A percentile compares a stretch with the other conserved stretches of the same genome.
Conservation (phyloP, 2,888 invertebrate genomes). For the Tachina grossa region DNA sequence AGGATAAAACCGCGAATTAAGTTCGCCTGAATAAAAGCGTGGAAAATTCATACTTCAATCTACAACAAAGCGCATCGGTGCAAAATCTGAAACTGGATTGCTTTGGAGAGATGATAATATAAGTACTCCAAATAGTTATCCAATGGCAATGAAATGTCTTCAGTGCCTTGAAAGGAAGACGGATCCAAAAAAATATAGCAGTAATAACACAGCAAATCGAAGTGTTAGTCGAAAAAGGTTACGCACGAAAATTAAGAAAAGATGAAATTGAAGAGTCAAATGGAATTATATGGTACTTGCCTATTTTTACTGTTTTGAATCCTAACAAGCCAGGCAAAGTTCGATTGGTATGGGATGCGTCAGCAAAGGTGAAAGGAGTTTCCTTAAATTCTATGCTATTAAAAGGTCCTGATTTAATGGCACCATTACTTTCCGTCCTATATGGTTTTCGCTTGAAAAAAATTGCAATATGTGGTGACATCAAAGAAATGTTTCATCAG, state of each 20-base stretch:
- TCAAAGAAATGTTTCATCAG: background rate
- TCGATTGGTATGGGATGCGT: background rate
- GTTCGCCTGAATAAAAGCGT: background rate
- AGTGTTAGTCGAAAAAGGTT: background rate
- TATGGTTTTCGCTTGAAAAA: background rate
- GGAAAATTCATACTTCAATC: background rate
- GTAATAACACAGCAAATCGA: background rate
- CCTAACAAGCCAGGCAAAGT: background rate
- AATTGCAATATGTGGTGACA: background rate
- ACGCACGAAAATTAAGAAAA: background rate
- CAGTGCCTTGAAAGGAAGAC: background rate
- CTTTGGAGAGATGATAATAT: background rate
- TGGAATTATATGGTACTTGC: no score
- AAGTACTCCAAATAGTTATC: background rate
- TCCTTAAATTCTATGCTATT: background rate
- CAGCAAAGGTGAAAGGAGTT: background rate
- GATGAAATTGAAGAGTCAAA: background rate
- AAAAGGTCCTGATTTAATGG: background rate
- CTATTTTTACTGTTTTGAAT: background rate
- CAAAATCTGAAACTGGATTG: background rate
- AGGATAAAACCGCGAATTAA: background rate
- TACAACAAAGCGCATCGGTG: background rate
- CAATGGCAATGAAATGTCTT: background rate
- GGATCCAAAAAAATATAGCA: background rate
- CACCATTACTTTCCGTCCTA: background rate